Percentiles rank a stretch among this genome's conserved stretches.
Evolutionary conservation across 1,140 invertebrate genomes (phyloP).

Genomic region (Antheraea mylitta): DNA sequence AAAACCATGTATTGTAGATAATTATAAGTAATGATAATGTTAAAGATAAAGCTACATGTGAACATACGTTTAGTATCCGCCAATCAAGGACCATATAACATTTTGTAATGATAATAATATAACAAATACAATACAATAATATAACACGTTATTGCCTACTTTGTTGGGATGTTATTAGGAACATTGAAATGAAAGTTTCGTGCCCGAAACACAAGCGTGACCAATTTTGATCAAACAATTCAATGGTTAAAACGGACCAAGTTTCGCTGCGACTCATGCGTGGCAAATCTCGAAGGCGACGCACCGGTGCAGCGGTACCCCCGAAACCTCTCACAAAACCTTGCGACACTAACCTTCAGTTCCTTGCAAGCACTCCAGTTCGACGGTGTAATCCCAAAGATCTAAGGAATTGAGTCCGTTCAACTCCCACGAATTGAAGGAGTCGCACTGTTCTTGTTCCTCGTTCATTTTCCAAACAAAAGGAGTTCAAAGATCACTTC

Average conservation of each 20-base stretch:
- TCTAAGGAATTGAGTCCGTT: conserved; percentile 85
- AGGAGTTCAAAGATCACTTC: conserved; percentile 40
- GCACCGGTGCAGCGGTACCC: conserved; percentile 24
- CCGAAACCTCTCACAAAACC: conserved; percentile 49
- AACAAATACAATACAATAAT: not conserved
- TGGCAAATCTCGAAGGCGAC: conserved; percentile 35
- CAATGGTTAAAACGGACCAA: conserved; percentile 24
- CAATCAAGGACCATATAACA: not conserved
- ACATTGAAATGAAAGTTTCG: not conserved
- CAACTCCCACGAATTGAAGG: conserved; percentile 75
- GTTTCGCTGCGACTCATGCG: conserved; percentile 44
- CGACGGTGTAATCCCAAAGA: conserved; percentile 90
- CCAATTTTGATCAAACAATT: conserved; percentile 25
- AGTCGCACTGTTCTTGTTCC: conserved; percentile 64
- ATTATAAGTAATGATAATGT: not conserved
- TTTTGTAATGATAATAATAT: not conserved
- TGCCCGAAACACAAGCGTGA: conserved; percentile 27
- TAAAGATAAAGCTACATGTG: not conserved
- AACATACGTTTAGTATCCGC: not conserved
- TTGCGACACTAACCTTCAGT: conserved; percentile 82
- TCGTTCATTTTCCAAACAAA: conserved; percentile 56
- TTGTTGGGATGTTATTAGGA: not conserved
- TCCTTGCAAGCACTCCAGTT: conserved; percentile 87
- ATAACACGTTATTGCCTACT: not conserved
- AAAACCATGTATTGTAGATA: not conserved